These are phyloP conservation scores for Zosterops pallidus DNA, from an alignment of 2,113 vertebrate species.

Conservation along the genomic window DNA sequence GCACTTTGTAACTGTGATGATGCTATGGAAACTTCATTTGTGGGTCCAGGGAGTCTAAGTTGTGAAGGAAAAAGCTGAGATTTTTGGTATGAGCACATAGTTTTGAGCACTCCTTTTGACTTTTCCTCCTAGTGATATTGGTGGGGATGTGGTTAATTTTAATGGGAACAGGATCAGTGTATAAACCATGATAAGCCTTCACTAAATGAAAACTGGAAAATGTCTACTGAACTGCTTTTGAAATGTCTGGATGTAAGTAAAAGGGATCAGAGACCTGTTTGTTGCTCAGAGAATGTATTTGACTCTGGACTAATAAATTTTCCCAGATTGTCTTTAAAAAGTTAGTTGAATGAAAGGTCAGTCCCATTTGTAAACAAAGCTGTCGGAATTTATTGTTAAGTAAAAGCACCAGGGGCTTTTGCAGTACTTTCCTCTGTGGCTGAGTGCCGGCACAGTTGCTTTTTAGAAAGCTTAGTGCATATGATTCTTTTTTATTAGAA, in stretches of 20 bases:
- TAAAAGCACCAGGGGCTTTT: neutral
- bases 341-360: neutral
- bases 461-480: neutral
- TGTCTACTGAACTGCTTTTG: neutral
- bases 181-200: neutral
- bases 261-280: neutral
- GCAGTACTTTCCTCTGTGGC: neutral
- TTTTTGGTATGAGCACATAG: neutral
- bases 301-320: slow-evolving; percentile 14
- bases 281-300: neutral
- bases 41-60: neutral
- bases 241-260: neutral
- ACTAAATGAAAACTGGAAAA: neutral
- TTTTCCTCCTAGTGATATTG: neutral
- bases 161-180: neutral
- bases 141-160: neutral
- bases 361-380: slow-evolving; percentile 41
- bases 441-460: neutral
- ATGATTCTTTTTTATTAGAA: slow-evolving; percentile 28
- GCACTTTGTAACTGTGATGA: neutral
- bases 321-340: neutral
- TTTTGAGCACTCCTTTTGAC: neutral
- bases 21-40: neutral
- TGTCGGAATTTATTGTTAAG: neutral
- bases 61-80: neutral